Conservation (phyloP, 2,113 vertebrate species). For the Prolemur simus region DNA sequence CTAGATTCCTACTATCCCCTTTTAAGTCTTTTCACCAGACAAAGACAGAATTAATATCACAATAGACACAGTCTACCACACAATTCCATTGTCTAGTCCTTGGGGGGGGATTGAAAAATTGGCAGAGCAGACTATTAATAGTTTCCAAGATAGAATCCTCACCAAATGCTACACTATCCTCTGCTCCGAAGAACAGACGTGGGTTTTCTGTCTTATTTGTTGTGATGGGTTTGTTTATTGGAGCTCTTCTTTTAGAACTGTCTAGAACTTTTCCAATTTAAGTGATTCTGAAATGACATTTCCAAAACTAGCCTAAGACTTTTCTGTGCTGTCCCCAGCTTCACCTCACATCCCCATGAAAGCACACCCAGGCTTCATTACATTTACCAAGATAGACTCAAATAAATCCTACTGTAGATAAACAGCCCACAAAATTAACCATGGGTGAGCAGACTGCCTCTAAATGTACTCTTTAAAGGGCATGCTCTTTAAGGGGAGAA, state of each 20-base stretch:
- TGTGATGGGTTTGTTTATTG: constrained; percentile 71
- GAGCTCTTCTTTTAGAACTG: constrained; percentile 69
- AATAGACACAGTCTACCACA: not conserved
- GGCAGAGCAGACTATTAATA: constrained; percentile 51
- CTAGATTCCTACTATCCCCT: not conserved
- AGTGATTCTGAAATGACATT: constrained; percentile 75
- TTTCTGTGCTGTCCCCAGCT: constrained; percentile 46
- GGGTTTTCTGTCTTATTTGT: constrained; percentile 72
- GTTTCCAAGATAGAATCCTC: constrained; percentile 42
- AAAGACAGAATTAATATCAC: constrained; percentile 32
- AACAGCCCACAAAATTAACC: constrained; percentile 77
- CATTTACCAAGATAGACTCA: constrained; percentile 70
- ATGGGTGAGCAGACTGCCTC: constrained; percentile 56
- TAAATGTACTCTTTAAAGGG: constrained; percentile 66
- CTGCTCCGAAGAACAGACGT: constrained; percentile 6
- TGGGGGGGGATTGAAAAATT: constrained; percentile 1
- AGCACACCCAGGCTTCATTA: constrained; percentile 61
- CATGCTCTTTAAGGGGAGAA: constrained; percentile 73
- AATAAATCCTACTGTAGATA: constrained; percentile 76
- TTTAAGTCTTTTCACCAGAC: not conserved
- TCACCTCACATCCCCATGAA: constrained; percentile 62
- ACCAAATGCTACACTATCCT: not conserved
- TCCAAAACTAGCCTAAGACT: constrained; percentile 58
- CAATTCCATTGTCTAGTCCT: not conserved
- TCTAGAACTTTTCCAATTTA: constrained; percentile 76